Evolutionary conservation across 2,888 invertebrate genomes (phyloP).

Genomic region (Epiblema foenella): DNA sequence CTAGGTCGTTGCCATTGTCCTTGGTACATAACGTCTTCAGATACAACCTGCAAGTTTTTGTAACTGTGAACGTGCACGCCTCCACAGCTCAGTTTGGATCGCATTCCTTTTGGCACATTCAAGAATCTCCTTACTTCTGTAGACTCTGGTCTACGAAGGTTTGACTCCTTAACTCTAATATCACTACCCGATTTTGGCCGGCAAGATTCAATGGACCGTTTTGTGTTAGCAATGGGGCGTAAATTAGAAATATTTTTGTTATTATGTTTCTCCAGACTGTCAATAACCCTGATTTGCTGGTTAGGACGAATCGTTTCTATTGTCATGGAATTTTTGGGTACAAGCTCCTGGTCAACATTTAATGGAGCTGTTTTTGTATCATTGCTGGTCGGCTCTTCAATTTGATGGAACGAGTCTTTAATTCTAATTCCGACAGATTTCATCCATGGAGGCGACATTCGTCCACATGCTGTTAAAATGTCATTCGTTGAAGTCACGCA

Average conservation of each 20-base stretch:
- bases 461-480: slow-evolving; percentile 39
- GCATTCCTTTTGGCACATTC: slow-evolving; percentile 50
- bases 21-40: slow-evolving; percentile 75
- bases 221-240: neutral
- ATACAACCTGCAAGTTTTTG: slow-evolving; percentile 60
- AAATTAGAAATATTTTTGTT: neutral
- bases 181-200: neutral
- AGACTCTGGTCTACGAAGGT: neutral
- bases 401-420: slow-evolving; percentile 58
- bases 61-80: slow-evolving; percentile 75
- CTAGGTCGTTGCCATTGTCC: slow-evolving; percentile 70
- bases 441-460: slow-evolving; percentile 52
- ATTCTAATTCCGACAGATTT: slow-evolving; percentile 61
- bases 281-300: neutral
- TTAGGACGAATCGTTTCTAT: neutral
- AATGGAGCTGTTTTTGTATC: neutral
- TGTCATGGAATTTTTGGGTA: neutral
- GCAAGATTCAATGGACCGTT: neutral
- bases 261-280: neutral
- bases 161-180: neutral
- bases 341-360: neutral
- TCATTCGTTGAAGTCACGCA: slow-evolving; percentile 55
- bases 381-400: slow-evolving; percentile 26
- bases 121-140: slow-evolving; percentile 36
- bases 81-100: slow-evolving; percentile 63